Evolutionary conservation across 2,797 vertebrate species (phyloP).

Genomic region (Lophius americanus): DNA sequence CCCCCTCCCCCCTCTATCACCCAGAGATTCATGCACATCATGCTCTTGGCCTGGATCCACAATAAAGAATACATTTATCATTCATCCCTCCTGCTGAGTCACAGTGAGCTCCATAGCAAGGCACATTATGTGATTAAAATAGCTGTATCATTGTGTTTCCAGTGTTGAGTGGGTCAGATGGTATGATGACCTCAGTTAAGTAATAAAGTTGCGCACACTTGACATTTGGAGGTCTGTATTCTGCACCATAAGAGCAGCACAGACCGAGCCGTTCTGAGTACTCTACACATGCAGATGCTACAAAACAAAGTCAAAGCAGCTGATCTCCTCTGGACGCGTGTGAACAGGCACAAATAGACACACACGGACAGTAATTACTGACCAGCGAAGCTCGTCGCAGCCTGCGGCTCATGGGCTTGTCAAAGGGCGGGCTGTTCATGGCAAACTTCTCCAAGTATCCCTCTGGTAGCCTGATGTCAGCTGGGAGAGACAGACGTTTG

Average conservation of each 20-base stretch:
- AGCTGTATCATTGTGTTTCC: constrained; percentile 6
- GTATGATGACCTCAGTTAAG: constrained; percentile 38
- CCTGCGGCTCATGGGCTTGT: constrained; percentile 85
- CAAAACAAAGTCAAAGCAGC: constrained; percentile 4
- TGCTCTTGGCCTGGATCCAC: constrained; percentile 68
- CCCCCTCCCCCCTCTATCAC: constrained; percentile 15
- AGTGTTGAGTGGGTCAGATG: constrained; percentile 14
- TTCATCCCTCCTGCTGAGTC: constrained; percentile 60
- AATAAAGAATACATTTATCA: constrained; percentile 61
- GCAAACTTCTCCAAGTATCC: constrained; percentile 86
- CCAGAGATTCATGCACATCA: constrained; percentile 56
- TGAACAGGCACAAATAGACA: constrained; percentile 23
- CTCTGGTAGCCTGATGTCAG: constrained; percentile 85
- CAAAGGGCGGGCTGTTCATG: constrained; percentile 85
- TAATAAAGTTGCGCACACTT: constrained; percentile 42
- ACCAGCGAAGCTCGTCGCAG: constrained; percentile 84
- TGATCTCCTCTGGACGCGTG: constrained; percentile 26
- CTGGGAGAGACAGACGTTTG: constrained; percentile 85
- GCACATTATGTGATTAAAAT: constrained; percentile 33
- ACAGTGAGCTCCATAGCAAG: constrained; percentile 52
- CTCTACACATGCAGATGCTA: constrained; percentile 6
- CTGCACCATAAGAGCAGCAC: constrained; percentile 24
- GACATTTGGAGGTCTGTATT: constrained; percentile 22
- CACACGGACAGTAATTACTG: constrained; percentile 54
- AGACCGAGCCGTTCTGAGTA: constrained; percentile 11